Base-by-base conservation (phyloP, 2,888 invertebrate species). In the Embidobia sp. region DNA sequence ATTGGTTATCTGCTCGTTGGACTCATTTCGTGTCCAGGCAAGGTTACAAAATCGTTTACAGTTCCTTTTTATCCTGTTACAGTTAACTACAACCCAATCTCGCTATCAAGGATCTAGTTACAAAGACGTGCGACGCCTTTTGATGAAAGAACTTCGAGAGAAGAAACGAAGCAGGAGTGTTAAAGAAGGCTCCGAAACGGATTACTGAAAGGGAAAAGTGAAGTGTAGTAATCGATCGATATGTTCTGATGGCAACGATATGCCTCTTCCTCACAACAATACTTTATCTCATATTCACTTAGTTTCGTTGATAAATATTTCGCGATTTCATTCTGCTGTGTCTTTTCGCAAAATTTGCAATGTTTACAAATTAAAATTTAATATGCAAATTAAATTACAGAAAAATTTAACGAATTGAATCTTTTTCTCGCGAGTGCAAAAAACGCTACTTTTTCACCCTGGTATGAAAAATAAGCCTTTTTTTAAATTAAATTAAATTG, bases 101-200 rank as follows among this genome's bases (percentile, higher is more conserved):
- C 37, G 73, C 64, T 26, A 73, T 73, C 73, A 63, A 64, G 64
- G 64, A 73, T 59, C 73, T 57, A 64, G 64, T 73, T 73, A 64
- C 51, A 73, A 73, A 73, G 64, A 64, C 73, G 64, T 73, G 73
- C 64, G 29, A 64, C 49, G 73, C 64, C 29, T 73, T 49, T 42
- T 64, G 73, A 73, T 73, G 64, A 57, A 64, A 49, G 55, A 57
- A 72, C 46, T 44, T 72, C 19, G 48, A 35, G 19, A 40, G 29
- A 48, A 42, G 73, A 57, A 64, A 49, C 59, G 64, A 29, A 46
- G 19, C 18, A 10, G 37, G 19, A 37, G 53, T 51, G 72, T 29
- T 35, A 48, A 48, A 46, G 61, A 55, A 46, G 35, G 53, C 35
- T 51, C 55, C 48, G 33, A 26, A 37, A 63, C 48, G 55, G 72